A percentile compares a stretch with the other conserved stretches of the same genome.
Evolutionary conservation across 2,113 vertebrate species (phyloP).

Genomic region (Protobothrops flavoviridis): DNA sequence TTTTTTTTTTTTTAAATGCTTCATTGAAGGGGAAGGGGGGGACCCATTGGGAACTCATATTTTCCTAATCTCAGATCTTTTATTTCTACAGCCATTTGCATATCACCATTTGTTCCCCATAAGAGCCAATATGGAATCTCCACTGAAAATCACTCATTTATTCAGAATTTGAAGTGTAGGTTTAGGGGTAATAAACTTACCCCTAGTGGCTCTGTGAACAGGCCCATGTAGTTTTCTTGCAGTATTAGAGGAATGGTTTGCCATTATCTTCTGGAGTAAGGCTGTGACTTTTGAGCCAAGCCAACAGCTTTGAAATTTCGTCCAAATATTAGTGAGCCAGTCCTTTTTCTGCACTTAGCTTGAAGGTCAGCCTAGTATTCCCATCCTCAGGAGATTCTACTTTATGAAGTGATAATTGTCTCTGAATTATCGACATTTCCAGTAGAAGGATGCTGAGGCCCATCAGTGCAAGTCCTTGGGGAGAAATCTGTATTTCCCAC

Average conservation of each 20-base stretch:
- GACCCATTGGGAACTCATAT: background rate
- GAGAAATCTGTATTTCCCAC: background rate
- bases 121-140: background rate
- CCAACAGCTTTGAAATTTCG: background rate
- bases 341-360: background rate
- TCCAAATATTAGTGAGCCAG: background rate
- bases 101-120: background rate
- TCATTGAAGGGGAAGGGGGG: background rate
- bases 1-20: background rate
- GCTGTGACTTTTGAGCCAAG: background rate
- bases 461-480: background rate
- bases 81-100: background rate
- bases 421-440: background rate
- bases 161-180: background rate
- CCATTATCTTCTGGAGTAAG: background rate
- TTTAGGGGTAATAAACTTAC: background rate
- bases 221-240: background rate
- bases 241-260: background rate
- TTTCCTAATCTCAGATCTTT: background rate
- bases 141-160: background rate
- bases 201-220: background rate
- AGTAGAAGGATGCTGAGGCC: background rate
- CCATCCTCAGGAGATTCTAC: background rate
- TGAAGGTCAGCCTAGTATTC: background rate
- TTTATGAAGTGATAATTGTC: background rate